Evolutionary conservation across 2,888 invertebrate species (phyloP).

Genomic region (Eubasilissa splendida): DNA sequence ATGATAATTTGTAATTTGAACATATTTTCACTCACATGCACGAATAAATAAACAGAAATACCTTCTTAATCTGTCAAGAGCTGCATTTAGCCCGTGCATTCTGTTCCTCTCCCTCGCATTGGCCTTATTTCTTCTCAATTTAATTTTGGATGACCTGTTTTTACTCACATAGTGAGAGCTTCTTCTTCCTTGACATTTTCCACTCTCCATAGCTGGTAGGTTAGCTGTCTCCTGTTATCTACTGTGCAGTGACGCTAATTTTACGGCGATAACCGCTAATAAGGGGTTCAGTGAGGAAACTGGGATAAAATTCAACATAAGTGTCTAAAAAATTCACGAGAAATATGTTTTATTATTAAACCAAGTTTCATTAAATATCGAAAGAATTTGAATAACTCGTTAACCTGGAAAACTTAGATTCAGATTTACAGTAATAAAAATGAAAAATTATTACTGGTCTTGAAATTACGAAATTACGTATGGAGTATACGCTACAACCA

Average conservation of each 20-base stretch:
- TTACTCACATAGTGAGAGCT: neutral
- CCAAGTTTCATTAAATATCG: neutral
- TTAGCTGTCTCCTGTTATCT: conserved; percentile 17
- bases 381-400: too few species aligned
- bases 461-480: too few species aligned
- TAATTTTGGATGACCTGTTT: conserved; percentile 21
- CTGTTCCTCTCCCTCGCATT: conserved; percentile 60
- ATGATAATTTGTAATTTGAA: too few species aligned
- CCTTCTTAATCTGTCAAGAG: conserved; percentile 59
- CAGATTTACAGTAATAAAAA: too few species aligned
- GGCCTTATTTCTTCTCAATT: conserved; percentile 57
- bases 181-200: neutral
- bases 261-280: conserved; percentile 22
- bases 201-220: conserved; percentile 15
- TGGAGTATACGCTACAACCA: too few species aligned
- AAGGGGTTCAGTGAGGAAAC: conserved; percentile 30
- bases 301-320: neutral
- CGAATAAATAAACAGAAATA: conserved; percentile 5
- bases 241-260: conserved; percentile 27
- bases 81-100: conserved; percentile 60
- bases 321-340: too few species aligned
- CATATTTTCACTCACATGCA: too few species aligned
- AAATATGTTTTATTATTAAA: neutral
- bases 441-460: too few species aligned
- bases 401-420: too few species aligned